phyloP scores from a whole-genome alignment of 2,888 invertebrate genomes.

The Lissocephala sabroskyi region DNA sequence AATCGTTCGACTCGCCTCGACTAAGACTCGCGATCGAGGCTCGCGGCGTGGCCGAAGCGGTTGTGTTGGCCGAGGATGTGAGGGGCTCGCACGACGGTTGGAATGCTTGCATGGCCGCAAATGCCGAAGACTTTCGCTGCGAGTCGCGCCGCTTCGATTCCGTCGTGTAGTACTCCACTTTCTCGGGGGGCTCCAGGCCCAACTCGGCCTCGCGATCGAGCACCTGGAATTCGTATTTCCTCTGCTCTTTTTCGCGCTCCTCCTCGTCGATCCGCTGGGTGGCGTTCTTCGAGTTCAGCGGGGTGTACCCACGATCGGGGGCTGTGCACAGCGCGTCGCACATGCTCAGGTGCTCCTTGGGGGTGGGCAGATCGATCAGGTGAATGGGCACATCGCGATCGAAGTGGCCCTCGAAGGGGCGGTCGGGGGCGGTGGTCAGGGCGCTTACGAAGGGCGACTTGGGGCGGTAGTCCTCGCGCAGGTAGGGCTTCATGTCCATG shows the following conservation, averaged over 20 bases:
- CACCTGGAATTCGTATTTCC: slow-evolving; percentile 68
- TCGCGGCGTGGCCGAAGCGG: slow-evolving; percentile 39
- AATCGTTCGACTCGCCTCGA: slow-evolving; percentile 36
- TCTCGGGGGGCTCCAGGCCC: slow-evolving; percentile 40
- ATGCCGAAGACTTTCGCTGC: slow-evolving; percentile 64
- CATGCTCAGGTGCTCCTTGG: slow-evolving; percentile 74
- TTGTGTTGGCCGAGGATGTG: slow-evolving; percentile 30
- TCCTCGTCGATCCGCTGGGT: slow-evolving; percentile 62
- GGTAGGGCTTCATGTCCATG: slow-evolving; percentile 75
- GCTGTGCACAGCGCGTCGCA: slow-evolving; percentile 78
- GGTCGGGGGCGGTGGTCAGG: slow-evolving; percentile 79
- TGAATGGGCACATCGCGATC: slow-evolving; percentile 73
- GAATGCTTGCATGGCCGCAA: slow-evolving; percentile 71
- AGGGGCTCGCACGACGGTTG: slow-evolving; percentile 67
- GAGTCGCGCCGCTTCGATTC: slow-evolving; percentile 30
- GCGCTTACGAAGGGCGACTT: slow-evolving; percentile 80
- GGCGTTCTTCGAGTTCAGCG: slow-evolving; percentile 74
- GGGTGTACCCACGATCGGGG: slow-evolving; percentile 77
- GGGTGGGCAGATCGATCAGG: slow-evolving; percentile 69
- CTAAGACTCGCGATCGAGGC: slow-evolving; percentile 45
- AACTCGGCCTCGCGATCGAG: slow-evolving; percentile 64
- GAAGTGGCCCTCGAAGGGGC: slow-evolving; percentile 73
- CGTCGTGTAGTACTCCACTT: slow-evolving; percentile 53
- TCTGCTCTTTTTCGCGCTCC: slow-evolving; percentile 55
- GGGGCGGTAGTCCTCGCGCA: slow-evolving; percentile 72